Conservation (phyloP, 1,140 invertebrate genomes). For the Tetraneura akinire region DNA sequence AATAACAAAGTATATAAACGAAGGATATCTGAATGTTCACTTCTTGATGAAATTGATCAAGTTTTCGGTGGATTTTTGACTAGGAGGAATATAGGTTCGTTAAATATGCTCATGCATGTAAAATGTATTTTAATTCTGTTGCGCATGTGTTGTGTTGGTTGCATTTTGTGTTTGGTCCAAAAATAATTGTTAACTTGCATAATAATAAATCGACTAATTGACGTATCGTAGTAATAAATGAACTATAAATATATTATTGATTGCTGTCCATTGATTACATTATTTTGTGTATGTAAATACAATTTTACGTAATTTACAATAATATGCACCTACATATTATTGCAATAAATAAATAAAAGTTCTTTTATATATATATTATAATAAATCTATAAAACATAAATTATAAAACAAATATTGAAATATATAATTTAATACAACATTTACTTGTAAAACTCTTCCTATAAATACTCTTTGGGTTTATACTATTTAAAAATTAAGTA, state of each 20-base stretch:
- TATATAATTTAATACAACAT: too few species aligned
- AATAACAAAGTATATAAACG: background rate
- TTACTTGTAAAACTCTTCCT: too few species aligned
- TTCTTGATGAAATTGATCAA: conserved; percentile 37
- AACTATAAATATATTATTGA: conserved; percentile 1
- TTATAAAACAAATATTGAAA: too few species aligned
- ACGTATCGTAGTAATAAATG: background rate
- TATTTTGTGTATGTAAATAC: background rate
- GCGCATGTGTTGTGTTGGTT: background rate
- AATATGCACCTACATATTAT: too few species aligned
- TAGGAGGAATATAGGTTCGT: conserved; percentile 40
- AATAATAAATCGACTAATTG: background rate
- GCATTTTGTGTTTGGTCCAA: conserved; percentile 30
- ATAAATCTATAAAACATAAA: too few species aligned
- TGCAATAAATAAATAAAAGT: too few species aligned
- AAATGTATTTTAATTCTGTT: background rate
- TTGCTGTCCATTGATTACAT: background rate
- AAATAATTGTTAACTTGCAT: background rate
- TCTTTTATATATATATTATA: too few species aligned
- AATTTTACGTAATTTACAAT: background rate
- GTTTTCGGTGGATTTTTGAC: conserved; percentile 42
- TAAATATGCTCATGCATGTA: background rate
- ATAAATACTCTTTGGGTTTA: too few species aligned
- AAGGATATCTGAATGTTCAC: conserved; percentile 21
- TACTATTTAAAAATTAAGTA: too few species aligned